A percentile compares a stretch with the other conserved stretches of the same genome.
Evolutionary conservation across 1,140 invertebrate species (phyloP).

Genomic region (Helicoverpa zea): DNA sequence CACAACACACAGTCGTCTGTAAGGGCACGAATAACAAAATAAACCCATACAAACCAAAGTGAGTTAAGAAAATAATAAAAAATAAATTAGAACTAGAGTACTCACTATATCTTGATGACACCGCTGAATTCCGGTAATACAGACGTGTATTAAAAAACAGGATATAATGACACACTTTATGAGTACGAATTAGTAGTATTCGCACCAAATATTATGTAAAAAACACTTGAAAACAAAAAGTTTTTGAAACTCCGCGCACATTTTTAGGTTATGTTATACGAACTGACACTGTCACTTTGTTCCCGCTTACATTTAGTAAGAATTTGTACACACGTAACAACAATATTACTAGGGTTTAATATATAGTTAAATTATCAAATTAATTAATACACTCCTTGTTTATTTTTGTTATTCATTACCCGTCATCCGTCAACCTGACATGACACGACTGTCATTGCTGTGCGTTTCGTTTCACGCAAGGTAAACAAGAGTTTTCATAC

Average conservation of each 20-base stretch:
- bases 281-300: not conserved
- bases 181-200: not conserved
- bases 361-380: not conserved
- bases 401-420: constrained; percentile 17
- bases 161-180: not conserved
- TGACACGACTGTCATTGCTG: not conserved
- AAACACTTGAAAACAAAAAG: not conserved
- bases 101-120: not conserved
- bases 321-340: not conserved
- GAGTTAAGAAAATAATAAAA: not conserved
- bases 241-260: constrained; percentile 19
- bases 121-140: not conserved
- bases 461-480: constrained; percentile 10
- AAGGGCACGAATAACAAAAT: not conserved
- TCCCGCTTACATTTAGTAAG: not conserved
- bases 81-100: not conserved
- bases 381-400: not conserved
- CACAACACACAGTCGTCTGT: too few relatives aligned
- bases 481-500: not conserved
- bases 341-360: not conserved
- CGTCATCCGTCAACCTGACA: constrained; percentile 9
- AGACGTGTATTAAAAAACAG: not conserved
- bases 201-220: not conserved
- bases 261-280: constrained; percentile 15
- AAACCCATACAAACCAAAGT: not conserved